Base-by-base conservation (phyloP, 2,888 invertebrate species). In the Drosophila buzzatii region DNA sequence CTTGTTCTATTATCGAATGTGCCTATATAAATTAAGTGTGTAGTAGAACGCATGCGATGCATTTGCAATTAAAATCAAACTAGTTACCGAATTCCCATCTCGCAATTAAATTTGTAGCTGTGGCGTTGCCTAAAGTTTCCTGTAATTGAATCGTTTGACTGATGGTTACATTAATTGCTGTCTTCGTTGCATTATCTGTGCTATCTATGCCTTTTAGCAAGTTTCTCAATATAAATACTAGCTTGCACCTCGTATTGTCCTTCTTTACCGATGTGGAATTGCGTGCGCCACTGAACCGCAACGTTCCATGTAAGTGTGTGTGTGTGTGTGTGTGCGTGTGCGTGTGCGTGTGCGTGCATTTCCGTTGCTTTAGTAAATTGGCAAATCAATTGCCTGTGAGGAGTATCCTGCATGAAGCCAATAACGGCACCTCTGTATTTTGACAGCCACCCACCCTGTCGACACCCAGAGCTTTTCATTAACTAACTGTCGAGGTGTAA, bases 351-450 rank as follows among this genome's bases (percentile, higher is more conserved):
- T 5, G 53, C 33, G 53, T 55, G 55, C 27, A 56, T 55, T 68
- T 65, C 70, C 70, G 79, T 78, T 85, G 81, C 69, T 76, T 76
- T 64, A 79, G 57, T 64, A 81, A 86, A 85, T 90, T 86, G 85
- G 62, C 73, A 86, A 90, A 81, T 90, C 89, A 90, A 90, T 85
- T 90, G 83, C 59, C 71, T 68, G 57, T 45, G 61, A 53, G 60
- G 44, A 70, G 62, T 8, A 41, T 18, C 23, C 35, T 20, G 14
- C 63, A 63, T 52, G 65, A 56, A 44, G 53, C 69, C 75, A 65
- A 77, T 72, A 60, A 45, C 27, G 61, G 57, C 62, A 74, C 47
- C 63, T 81, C 63, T 12, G 47, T 41, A 49, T 42, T 16, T 61
- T 16, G 27, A 8, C 18, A 12, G 33, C 27, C 10, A 9, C 18